Evolutionary conservation across 2,888 invertebrate species (phyloP), one percentile per base, ranked within the genome.

Genomic region (Drosophila mercatorum): DNA sequence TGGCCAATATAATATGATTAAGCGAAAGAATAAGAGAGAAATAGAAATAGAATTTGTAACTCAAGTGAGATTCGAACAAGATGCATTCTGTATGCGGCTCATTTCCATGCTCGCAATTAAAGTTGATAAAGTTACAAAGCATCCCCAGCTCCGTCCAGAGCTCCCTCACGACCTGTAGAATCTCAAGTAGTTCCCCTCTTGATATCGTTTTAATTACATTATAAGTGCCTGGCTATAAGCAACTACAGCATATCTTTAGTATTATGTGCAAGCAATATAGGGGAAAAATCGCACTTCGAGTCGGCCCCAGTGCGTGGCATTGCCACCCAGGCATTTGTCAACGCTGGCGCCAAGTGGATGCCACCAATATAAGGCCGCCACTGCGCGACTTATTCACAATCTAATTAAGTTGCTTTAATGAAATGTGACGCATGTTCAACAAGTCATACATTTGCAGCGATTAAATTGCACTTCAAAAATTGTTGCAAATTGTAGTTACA

Each of bases 251-350:
- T 41, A 49, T 68, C 55, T 47, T 7, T 34, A 12, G 55, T n/a
- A 31, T 22, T 56, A 22, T 17, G n/a, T 26, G 26, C 10, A 38
- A 11, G 17, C 26, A 34, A 22, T 40, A 68, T 11, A 38, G 58
- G 75, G 80, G 69, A 43, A 65, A 22, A 22, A 12, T n/a, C 17
- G n/a, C 22, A 44, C 47, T 26, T 51, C 57, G 22, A 40, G 65
- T 26, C 41, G 11, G 17, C 47, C 60, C 38, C 41, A 17, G 22
- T 31, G 31, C 53, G 66, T 26, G 78, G 73, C 62, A 65, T 76
- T 84, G 59, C 89, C 84, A 85, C 89, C 89, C 84, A 84, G 53
- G 89, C 80, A 72, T 78, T 84, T 89, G 89, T 85, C 84, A 85
- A 66, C 89, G 85, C 79, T 89, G 84, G 84, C 84, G 84, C 84